Conservation (phyloP, 2,113 vertebrate genomes). For the Regulus satrapa region DNA sequence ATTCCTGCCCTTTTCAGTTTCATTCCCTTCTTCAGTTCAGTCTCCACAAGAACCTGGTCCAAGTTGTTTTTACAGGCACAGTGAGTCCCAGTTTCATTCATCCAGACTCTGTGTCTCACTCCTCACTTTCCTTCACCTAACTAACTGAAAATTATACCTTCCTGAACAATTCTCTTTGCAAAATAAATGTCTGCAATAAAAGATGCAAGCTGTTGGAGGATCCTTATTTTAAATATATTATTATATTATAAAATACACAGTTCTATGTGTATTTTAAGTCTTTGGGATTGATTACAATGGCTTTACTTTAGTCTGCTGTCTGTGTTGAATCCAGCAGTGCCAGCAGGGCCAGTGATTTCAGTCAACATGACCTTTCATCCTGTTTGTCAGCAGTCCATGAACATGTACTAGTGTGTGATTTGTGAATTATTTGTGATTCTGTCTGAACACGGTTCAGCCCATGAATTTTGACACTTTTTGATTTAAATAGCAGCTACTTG, state of each 20-base stretch:
- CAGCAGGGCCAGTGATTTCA: neutral
- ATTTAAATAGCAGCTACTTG: neutral
- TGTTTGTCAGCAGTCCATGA: neutral
- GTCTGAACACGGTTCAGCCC: neutral
- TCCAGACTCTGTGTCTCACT: neutral
- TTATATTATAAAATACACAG: neutral
- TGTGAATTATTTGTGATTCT: conserved; percentile 20
- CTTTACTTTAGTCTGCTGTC: neutral
- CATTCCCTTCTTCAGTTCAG: neutral
- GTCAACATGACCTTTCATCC: neutral
- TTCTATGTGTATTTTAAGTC: neutral
- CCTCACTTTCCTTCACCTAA: neutral
- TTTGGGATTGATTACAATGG: neutral
- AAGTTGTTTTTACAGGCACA: neutral
- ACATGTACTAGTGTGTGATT: neutral
- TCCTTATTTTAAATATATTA: neutral
- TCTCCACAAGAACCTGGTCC: neutral
- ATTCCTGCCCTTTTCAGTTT: neutral
- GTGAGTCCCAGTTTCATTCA: accelerated
- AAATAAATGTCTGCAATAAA: neutral
- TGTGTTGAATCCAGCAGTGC: neutral
- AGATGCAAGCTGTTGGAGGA: neutral
- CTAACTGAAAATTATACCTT: neutral
- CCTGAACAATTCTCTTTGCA: neutral
- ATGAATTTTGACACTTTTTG: neutral